Evolutionary conservation across 2,113 vertebrate species (phyloP).

Genomic region (Urocolius indicus): DNA sequence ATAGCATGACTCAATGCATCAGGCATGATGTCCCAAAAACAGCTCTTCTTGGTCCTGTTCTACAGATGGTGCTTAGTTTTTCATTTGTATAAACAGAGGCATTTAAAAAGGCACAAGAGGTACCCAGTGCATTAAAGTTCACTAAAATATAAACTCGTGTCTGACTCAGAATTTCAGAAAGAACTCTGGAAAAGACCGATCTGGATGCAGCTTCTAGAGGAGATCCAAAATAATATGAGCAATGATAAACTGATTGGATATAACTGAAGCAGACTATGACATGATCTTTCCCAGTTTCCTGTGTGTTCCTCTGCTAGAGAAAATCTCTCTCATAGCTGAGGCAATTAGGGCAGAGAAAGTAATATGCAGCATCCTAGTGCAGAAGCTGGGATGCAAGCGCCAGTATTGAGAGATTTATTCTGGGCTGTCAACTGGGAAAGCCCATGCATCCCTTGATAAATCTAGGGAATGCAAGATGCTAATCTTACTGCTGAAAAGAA

Average conservation of each 20-base stretch:
- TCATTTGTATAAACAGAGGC: neutral
- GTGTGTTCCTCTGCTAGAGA: neutral
- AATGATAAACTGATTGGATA: neutral
- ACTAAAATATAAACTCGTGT: neutral
- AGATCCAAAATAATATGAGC: neutral
- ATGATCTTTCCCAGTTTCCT: neutral
- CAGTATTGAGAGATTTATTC: neutral
- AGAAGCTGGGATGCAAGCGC: neutral
- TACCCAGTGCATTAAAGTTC: neutral
- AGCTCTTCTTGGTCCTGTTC: neutral
- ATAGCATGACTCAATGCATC: rapidly evolving
- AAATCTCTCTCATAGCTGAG: neutral
- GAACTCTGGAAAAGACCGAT: neutral
- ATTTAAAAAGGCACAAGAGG: neutral
- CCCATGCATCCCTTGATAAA: neutral
- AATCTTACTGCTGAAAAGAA: neutral
- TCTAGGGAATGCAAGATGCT: neutral
- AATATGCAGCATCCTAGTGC: neutral
- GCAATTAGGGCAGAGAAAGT: neutral
- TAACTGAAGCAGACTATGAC: neutral
- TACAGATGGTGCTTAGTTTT: neutral
- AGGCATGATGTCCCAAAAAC: neutral
- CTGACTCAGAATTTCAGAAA: neutral
- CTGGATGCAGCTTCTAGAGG: neutral
- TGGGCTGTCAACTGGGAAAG: neutral